Percentiles rank a stretch among this genome's conserved stretches.
These are phyloP conservation scores for Pandemis corylana DNA, from an alignment of 2,888 invertebrate species.

Conservation along the genomic window DNA sequence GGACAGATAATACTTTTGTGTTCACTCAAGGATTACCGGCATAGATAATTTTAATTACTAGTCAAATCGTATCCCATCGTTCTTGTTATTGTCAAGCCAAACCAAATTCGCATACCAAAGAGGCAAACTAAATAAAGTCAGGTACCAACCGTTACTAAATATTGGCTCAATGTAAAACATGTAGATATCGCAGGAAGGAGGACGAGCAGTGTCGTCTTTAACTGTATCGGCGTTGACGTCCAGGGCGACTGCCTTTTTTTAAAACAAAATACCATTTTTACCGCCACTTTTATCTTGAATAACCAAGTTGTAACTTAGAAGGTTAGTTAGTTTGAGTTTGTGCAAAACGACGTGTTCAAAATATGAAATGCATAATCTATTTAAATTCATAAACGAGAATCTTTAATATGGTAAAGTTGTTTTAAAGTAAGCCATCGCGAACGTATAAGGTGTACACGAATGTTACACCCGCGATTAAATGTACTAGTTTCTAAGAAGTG, in stretches of 20 bases:
- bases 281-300: neutral
- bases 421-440: slow-evolving; percentile 31
- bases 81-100: neutral
- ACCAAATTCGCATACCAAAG: slow-evolving; percentile 23
- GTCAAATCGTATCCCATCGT: neutral
- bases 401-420: slow-evolving; percentile 37
- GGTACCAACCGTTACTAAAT: slow-evolving; percentile 28
- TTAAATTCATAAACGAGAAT: slow-evolving; percentile 28
- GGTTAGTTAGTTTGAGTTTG: neutral
- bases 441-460: slow-evolving; percentile 36
- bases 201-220: slow-evolving; percentile 13
- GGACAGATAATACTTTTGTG: no score
- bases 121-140: slow-evolving; percentile 10
- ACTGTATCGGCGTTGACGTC: slow-evolving; percentile 15
- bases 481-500: slow-evolving; percentile 34
- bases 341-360: slow-evolving; percentile 2
- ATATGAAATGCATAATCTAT: slow-evolving; percentile 14
- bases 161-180: slow-evolving; percentile 24
- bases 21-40: no score
- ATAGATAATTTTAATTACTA: neutral
- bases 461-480: slow-evolving; percentile 25
- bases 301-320: neutral
- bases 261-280: neutral
- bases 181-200: slow-evolving; percentile 17
- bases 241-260: slow-evolving; percentile 12